phyloP scores from a whole-genome alignment of 2,888 invertebrate species.

The Scaptomyza polygonia region DNA sequence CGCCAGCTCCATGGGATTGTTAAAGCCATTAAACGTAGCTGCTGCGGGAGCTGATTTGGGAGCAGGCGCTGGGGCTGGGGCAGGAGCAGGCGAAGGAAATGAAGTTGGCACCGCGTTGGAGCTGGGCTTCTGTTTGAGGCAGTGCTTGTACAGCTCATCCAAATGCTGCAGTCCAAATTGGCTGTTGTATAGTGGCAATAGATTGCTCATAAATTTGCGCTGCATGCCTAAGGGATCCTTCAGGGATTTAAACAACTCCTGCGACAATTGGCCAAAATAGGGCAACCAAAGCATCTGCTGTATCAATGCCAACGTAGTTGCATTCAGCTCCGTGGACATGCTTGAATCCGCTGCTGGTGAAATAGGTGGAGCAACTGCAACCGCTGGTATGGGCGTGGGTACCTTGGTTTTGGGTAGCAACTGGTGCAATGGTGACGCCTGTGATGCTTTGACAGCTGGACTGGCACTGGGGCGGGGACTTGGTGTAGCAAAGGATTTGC shows the following conservation, averaged over 20 bases:
- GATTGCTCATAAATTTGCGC: constrained; percentile 73
- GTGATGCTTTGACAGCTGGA: constrained; percentile 1
- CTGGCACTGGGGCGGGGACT: constrained; percentile 29
- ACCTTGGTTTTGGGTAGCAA: constrained; percentile 46
- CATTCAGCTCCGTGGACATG: constrained; percentile 88
- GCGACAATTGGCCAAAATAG: constrained; percentile 85
- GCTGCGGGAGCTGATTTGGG: constrained; percentile 13
- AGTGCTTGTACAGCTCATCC: constrained; percentile 72
- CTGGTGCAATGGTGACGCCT: constrained; percentile 1
- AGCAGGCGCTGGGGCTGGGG: constrained; percentile 15
- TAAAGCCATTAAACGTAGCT: constrained; percentile 61
- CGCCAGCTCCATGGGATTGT: constrained; percentile 84
- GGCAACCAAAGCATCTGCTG: constrained; percentile 91
- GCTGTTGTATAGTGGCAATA: constrained; percentile 69
- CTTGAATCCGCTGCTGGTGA: constrained; percentile 73
- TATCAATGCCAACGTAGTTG: constrained; percentile 88
- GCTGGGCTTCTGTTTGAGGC: constrained; percentile 80
- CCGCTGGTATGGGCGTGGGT: constrained; percentile 27
- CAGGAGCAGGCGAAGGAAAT: constrained; percentile 22
- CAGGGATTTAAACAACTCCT: constrained; percentile 85
- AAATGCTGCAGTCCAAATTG: constrained; percentile 69
- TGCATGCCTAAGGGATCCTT: constrained; percentile 75
- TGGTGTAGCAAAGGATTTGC: constrained; percentile 19
- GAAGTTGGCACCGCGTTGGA: constrained; percentile 61
- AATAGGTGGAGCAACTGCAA: constrained; percentile 40